Base-by-base conservation (phyloP, 2,113 vertebrate species). In the Ciconia maguari region DNA sequence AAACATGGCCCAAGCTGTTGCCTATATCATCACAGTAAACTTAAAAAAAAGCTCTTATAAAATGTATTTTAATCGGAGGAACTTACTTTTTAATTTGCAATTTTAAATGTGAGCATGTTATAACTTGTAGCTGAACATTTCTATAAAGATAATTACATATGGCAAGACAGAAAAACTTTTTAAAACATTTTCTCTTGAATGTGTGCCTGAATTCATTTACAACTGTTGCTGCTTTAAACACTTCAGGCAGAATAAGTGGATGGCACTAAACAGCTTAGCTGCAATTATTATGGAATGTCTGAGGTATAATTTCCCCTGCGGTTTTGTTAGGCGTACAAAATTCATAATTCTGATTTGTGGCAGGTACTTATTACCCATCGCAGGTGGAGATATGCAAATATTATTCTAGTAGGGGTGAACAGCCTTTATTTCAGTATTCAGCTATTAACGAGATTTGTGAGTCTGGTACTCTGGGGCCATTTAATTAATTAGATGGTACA, bases 371-470 rank as follows among this genome's bases (percentile, higher is more conserved):
- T 98, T 98, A 98, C 98, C 98, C 98, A 98, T 98, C 98, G 97
- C 98, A 99, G 99, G 99, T 99, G 98, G 98, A 98, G 98, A 98
- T 98, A 98, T 98, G 98, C 98, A 98, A 98, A 98, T 98, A 98
- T 98, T 98, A 98, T 98, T 98, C 98, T 98, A 98, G 98, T 97
- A 98, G 96, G 97, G 98, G 98, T 98, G 98, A 98, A 95, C 96
- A 98, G 98, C 97, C 98, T 98, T 98, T 98, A 98, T 98, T 98
- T 98, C 98, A 97, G 97, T 97, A 98, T 98, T 98, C 98, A 95
- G 98, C 98, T 98, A 98, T 98, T 98, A 98, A 98, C 97, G 95
- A 98, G 98, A 98, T 98, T 98, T 99, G 98, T 98, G 98, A 98
- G 98, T 97, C 98, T 98, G 96, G 97, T 98, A 98, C 98, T 98